Evolutionary conservation across 2,797 vertebrate species (phyloP).

Genomic region (Anguilla megastoma): DNA sequence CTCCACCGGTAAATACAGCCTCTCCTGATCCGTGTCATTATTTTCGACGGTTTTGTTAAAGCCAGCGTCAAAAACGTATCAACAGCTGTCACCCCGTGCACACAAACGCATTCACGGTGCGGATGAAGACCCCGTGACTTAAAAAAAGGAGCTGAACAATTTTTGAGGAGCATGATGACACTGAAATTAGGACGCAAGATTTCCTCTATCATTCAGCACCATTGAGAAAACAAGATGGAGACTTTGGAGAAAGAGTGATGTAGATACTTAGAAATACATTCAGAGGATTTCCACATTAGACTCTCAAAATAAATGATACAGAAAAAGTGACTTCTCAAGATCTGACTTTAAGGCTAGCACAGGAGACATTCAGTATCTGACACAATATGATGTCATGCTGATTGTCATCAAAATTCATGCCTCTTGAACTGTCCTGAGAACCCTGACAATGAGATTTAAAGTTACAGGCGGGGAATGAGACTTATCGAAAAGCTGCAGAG

Average conservation of each 20-base stretch:
- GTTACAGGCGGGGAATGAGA: not conserved
- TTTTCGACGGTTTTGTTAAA: not conserved
- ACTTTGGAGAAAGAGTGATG: not conserved
- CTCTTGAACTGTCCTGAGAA: not conserved
- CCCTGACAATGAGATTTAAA: not conserved
- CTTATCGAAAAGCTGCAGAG: not conserved
- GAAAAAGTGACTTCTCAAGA: not conserved
- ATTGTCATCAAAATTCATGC: not conserved
- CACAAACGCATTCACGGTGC: not conserved
- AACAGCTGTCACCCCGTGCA: not conserved
- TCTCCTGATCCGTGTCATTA: not conserved
- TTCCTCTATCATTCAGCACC: not conserved
- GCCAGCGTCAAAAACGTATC: not conserved
- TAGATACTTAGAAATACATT: not conserved
- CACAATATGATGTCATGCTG: not conserved
- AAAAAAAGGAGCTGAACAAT: not conserved
- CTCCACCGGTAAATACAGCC: not conserved
- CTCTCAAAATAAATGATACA: not conserved
- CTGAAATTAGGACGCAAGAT: not conserved
- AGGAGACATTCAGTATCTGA: not conserved
- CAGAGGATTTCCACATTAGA: not conserved
- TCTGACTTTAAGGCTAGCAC: not conserved
- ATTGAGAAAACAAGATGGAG: not conserved
- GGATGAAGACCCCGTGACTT: not conserved
- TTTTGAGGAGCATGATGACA: not conserved